Percentiles rank a stretch among this genome's conserved stretches.
These are phyloP conservation scores for Agrochola circellaris DNA, from an alignment of 2,888 invertebrate species.

Conservation along the genomic window DNA sequence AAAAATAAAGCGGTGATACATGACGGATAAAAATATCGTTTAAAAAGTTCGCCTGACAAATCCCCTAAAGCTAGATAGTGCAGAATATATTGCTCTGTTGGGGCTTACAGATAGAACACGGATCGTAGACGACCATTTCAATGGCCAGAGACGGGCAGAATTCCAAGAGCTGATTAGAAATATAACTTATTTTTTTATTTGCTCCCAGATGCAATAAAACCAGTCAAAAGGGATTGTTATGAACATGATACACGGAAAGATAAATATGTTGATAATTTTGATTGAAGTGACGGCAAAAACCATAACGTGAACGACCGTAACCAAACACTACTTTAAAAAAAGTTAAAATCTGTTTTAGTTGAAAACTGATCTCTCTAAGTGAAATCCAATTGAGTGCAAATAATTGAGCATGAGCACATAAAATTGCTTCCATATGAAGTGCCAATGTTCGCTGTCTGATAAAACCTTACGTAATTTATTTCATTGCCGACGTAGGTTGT, in stretches of 20 bases:
- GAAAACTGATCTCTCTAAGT: conserved; percentile 9
- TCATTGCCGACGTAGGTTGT: conserved; percentile 9
- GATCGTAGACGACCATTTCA: conserved; percentile 64
- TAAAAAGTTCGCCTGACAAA: conserved; percentile 35
- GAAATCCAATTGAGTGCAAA: conserved; percentile 36
- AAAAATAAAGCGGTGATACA: conserved; percentile 20
- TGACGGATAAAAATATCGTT: conserved; percentile 20
- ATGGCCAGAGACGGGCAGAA: conserved; percentile 69
- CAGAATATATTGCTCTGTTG: conserved; percentile 51
- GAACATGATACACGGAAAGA: background rate
- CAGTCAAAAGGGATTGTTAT: background rate
- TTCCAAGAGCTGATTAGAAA: conserved; percentile 75
- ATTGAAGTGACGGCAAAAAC: background rate
- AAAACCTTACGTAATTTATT: conserved; percentile 29
- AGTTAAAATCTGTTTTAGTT: conserved; percentile 3
- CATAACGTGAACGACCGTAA: background rate
- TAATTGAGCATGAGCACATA: conserved; percentile 41
- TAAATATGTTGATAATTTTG: background rate
- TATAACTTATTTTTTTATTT: conserved; percentile 67
- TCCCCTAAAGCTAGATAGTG: conserved; percentile 34
- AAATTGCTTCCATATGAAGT: conserved; percentile 31
- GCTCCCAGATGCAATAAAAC: conserved; percentile 53
- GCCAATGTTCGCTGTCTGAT: conserved; percentile 26
- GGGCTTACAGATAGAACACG: conserved; percentile 49
- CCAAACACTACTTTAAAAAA: background rate